Base-by-base conservation (phyloP, 1,140 invertebrate species). In the Hycleus cichorii region DNA sequence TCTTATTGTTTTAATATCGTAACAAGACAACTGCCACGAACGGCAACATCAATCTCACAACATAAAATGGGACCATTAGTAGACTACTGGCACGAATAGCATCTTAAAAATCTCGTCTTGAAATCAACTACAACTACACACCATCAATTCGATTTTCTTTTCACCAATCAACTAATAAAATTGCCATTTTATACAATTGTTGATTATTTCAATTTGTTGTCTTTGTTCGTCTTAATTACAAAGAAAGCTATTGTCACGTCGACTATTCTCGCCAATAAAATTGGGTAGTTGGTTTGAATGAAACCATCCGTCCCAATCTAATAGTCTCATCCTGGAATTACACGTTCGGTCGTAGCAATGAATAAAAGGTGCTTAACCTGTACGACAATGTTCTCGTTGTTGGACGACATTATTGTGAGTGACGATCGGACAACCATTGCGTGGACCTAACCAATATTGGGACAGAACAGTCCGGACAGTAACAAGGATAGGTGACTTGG, bases 401-500 rank as follows among this genome's bases (percentile, higher is more conserved):
- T 2, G 32, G 7, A 32, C 32, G 47, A 49, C 48, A 52, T 60
- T 60, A 57, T 56, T 56, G 52, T 60, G 52, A 56, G 32, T 60
- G 59, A 60, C 59, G 59, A 60, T 47, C 44, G 46, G 18, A 18
- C 18, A 18, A 50, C 53, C 59, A 38, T 53, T 60, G 58, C 58
- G 58, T 60, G 58, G 58, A 55, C 51, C 51, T 44, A 46, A 45
- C 51, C 58, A 48, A 60, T 60, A 60, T 60, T 60, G 54, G 58
- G 39, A 43, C 58, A 48, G 18, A 18, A 32, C 0, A 32, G 32
- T 7, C 39, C 54, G 47, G 38, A 32, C 32, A 47, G 49, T 60
- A 60, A 60, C 48, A 53, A 60, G 59, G 59, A 60, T 60, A 48
- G 52, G 59, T 56, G 59, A 56, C 59, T 60, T 18, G 43, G 52